Percentiles rank a stretch among this genome's conserved stretches.
Evolutionary conservation across 2,888 invertebrate genomes (phyloP).

Genomic region (Lysandra bellargus): DNA sequence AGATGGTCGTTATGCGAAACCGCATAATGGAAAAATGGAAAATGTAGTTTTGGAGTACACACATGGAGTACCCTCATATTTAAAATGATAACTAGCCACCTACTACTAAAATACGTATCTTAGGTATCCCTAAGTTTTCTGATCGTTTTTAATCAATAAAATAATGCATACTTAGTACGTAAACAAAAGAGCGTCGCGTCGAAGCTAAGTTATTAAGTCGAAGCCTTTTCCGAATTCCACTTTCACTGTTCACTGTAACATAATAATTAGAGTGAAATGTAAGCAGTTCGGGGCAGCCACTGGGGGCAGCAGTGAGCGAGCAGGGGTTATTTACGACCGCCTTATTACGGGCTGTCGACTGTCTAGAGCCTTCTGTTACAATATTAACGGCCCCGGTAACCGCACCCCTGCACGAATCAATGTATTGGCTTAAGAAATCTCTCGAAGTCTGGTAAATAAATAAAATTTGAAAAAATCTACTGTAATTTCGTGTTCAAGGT

Average conservation of each 20-base stretch:
- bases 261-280: conserved; percentile 10
- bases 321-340: conserved; percentile 4
- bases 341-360: conserved; percentile 13
- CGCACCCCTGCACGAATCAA: background rate
- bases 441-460: background rate
- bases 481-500: no score
- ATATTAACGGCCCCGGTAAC: conserved; percentile 11
- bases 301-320: background rate
- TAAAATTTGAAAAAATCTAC: no score
- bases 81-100: no score
- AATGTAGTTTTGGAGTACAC: no score
- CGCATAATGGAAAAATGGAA: no score
- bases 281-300: background rate
- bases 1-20: no score
- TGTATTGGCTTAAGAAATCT: background rate
- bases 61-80: no score
- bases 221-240: no score
- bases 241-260: no score
- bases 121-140: no score
- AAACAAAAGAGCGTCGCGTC: conserved; percentile 1
- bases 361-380: conserved; percentile 13
- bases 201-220: background rate
- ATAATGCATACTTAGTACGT: background rate
- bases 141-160: no score
- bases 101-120: no score